Conservation (phyloP, 2,113 vertebrate species). For the Macrotus californicus region DNA sequence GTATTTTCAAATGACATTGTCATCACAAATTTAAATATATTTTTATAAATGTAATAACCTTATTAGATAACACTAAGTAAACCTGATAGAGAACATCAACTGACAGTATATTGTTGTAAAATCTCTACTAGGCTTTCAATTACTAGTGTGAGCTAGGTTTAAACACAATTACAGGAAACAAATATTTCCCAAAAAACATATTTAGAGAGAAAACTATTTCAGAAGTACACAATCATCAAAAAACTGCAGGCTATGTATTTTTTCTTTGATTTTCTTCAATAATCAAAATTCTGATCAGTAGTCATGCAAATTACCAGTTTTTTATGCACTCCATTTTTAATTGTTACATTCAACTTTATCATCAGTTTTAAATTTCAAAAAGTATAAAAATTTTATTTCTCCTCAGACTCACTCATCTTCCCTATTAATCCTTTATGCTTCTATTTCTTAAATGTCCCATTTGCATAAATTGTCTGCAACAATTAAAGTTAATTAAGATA, state of each 20-base stretch:
- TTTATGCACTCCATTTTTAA: not conserved
- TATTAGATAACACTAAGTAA: not conserved
- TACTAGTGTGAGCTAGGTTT: not conserved
- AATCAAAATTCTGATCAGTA: not conserved
- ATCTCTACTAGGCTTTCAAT: not conserved
- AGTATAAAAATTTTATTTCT: not conserved
- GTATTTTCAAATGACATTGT: not conserved
- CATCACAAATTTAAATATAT: not conserved
- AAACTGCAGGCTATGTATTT: not conserved
- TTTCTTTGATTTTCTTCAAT: constrained; percentile 16
- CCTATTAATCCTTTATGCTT: constrained; percentile 37
- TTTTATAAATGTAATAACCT: not conserved
- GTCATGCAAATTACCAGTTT: not conserved
- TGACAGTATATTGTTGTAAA: not conserved
- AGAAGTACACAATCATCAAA: not conserved
- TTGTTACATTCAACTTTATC: not conserved
- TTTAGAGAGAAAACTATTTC: not conserved
- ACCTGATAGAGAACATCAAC: not conserved
- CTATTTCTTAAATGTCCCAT: constrained; percentile 38
- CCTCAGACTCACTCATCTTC: not conserved
- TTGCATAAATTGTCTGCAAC: constrained; percentile 68
- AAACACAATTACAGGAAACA: not conserved
- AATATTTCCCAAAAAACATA: not conserved
- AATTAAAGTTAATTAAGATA: constrained; percentile 80
- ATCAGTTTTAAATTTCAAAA: constrained; percentile 18